Conservation (phyloP, 53 echinoderm and acorn worm genomes). For the Astropecten irregularis region DNA sequence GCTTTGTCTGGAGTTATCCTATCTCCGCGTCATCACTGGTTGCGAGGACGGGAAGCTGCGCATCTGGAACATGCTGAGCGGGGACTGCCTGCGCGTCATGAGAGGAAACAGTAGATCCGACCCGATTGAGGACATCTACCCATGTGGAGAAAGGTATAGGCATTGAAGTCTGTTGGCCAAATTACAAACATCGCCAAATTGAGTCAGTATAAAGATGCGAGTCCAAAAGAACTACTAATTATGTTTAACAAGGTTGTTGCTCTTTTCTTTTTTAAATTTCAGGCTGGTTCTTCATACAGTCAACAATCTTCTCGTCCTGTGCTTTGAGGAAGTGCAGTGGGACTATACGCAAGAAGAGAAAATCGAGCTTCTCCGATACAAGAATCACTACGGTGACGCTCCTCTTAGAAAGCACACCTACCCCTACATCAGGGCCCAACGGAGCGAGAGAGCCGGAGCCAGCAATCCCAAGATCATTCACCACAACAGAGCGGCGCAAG, state of each 20-base stretch:
- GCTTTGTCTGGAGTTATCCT: constrained; percentile 82
- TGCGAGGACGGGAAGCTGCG: constrained; percentile 96
- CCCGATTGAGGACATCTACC: constrained; percentile 78
- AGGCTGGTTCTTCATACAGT: constrained; percentile 91
- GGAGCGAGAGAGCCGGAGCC: constrained; percentile 80
- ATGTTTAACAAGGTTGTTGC: no score
- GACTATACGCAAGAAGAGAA: constrained; percentile 90
- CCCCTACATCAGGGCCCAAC: constrained; percentile 82
- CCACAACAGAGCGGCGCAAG: neutral
- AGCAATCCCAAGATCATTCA: constrained; percentile 93
- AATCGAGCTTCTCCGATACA: constrained; percentile 89
- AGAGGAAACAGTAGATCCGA: constrained; percentile 96
- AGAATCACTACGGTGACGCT: constrained; percentile 91
- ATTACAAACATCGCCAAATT: neutral
- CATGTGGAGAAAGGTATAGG: constrained; percentile 94
- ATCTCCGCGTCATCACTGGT: constrained; percentile 89
- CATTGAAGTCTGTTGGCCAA: neutral
- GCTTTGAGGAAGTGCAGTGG: constrained; percentile 97
- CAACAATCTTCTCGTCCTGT: constrained; percentile 88
- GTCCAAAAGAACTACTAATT: no score
- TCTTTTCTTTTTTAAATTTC: constrained; percentile 1
- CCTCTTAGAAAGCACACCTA: constrained; percentile 84
- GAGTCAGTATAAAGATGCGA: no score
- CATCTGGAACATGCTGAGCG: constrained; percentile 95
- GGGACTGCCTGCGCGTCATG: constrained; percentile 93